These are phyloP conservation scores for Lerista edwardsae DNA, from an alignment of 2,797 vertebrate genomes.

Conservation along the genomic window DNA sequence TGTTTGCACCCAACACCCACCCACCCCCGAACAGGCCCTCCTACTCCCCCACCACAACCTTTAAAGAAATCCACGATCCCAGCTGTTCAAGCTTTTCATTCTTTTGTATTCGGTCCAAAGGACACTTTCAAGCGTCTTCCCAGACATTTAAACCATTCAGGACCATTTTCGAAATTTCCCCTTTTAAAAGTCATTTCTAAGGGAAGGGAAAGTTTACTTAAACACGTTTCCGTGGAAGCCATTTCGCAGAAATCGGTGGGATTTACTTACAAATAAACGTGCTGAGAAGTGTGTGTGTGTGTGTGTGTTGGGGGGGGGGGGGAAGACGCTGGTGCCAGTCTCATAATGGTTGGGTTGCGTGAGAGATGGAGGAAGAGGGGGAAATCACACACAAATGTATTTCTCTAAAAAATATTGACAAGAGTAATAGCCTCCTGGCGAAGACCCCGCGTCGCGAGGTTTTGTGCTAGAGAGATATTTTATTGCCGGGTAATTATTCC, in stretches of 20 bases:
- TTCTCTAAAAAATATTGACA: constrained; percentile 32
- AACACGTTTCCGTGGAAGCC: neutral
- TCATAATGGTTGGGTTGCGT: constrained; percentile 5
- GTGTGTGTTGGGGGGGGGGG: too few species aligned
- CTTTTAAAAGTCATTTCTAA: neutral
- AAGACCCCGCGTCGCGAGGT: constrained; percentile 24
- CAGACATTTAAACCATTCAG: neutral
- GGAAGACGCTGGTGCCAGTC: neutral
- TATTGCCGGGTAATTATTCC: constrained; percentile 44
- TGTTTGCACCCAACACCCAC: too few species aligned
- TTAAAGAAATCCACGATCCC: neutral
- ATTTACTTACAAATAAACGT: neutral
- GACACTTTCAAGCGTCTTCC: neutral
- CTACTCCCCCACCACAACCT: too few species aligned
- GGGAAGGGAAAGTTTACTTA: neutral
- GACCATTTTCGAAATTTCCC: neutral
- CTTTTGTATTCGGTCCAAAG: neutral
- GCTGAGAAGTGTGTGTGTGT: neutral
- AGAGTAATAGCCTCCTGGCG: constrained; percentile 33
- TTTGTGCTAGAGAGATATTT: constrained; percentile 36
- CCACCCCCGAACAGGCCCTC: neutral
- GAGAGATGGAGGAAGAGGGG: neutral
- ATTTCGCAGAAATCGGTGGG: neutral
- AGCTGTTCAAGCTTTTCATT: neutral
- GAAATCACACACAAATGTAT: constrained; percentile 10